Evolutionary conservation across 2,797 vertebrate species (phyloP), one percentile per base, ranked within the genome.

Genomic region (Knipowitschia caucasica): DNA sequence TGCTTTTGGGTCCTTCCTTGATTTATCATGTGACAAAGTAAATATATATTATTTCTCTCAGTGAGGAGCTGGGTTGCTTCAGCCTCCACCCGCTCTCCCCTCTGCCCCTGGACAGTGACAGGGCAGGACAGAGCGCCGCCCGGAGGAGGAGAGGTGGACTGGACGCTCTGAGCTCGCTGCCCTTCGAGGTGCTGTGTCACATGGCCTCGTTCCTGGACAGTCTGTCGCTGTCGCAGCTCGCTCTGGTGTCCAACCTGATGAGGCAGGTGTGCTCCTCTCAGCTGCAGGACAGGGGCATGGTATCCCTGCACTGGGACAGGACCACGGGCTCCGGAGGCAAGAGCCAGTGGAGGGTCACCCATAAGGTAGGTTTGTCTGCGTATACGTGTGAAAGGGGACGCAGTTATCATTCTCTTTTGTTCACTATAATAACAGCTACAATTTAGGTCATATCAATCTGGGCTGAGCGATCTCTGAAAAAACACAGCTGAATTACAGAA

Each of bases 241-340:
- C 96, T 0, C 91, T 95, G 79, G 97, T 95, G 40, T 99, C 95
- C 0, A 75, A 59, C 44, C 84, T 94, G 53, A 94, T 96, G 95
- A 93, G 95, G 69, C 92, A 94, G 38, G 92, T 99, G 80, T 94
- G 94, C 66, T 90, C 90, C 60, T 91, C 92, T 33, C 89, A 93
- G 75, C 89, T 99, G 73, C 91, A 94, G 69, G 93, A 95, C 23
- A 86, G 90, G 78, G 97, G 97, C 55, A 97, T 98, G 94, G 95
- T 99, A 53, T 90, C 89, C 3, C 86, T 98, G 15, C 59, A 59
- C 23, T 99, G 97, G 97, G 92, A 95, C 81, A 98, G 86, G 72
- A 92, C 84, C 65, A 89, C 73, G 18, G 90, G 85, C 69, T 89
- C 91, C 18, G 90, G 91, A 0, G 90, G 92, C 0, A 75, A 88